phyloP scores from a whole-genome alignment of 1,140 invertebrate genomes.

The Drosophila equinoxialis region DNA sequence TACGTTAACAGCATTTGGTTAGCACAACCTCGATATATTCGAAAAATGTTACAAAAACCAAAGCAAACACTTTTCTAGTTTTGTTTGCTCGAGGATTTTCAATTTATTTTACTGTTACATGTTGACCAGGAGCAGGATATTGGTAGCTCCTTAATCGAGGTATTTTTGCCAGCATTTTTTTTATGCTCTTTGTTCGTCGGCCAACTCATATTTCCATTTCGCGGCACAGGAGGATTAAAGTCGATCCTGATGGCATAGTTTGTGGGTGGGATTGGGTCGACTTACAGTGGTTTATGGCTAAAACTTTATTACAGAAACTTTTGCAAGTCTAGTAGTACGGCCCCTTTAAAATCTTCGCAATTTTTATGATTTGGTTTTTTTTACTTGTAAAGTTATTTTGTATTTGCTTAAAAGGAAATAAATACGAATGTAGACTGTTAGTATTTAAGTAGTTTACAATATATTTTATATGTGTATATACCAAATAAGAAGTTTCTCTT shows the following conservation, averaged over 20 bases:
- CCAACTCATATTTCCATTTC: conserved; percentile 70
- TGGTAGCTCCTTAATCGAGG: conserved; percentile 31
- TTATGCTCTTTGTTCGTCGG: neutral
- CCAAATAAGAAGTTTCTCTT: too few species aligned
- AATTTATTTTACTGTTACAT: conserved; percentile 61
- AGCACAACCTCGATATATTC: conserved; percentile 6
- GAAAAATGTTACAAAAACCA: conserved; percentile 22
- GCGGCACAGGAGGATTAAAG: conserved; percentile 55
- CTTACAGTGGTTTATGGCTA: conserved; percentile 10
- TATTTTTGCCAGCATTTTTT: conserved; percentile 2
- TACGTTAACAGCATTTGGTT: conserved; percentile 36
- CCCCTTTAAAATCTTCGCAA: too few species aligned
- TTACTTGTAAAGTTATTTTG: too few species aligned
- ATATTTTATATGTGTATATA: too few species aligned
- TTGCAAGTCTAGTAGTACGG: neutral
- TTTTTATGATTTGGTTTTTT: too few species aligned
- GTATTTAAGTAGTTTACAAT: too few species aligned
- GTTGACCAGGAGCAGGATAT: conserved; percentile 34
- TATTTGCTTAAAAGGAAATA: too few species aligned
- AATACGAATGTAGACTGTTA: too few species aligned
- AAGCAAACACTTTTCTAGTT: conserved; percentile 34
- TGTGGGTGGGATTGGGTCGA: conserved; percentile 4
- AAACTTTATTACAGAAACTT: neutral
- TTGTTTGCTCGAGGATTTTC: conserved; percentile 34
- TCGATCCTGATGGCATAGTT: conserved; percentile 21